phyloP scores from a whole-genome alignment of 2,797 vertebrate genomes.

The Argentina silus region DNA sequence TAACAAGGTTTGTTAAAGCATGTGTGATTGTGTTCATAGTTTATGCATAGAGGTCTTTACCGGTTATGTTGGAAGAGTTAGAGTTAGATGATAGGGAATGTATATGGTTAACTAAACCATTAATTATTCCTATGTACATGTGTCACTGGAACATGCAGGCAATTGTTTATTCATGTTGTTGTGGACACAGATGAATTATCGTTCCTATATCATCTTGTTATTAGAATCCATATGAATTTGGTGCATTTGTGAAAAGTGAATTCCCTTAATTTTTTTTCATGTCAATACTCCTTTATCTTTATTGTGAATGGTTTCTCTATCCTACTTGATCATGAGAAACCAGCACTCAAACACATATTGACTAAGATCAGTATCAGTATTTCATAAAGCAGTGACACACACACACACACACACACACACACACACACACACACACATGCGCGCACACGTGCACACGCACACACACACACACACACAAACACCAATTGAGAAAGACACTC shows the following conservation, averaged over 20 bases:
- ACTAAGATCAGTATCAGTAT: neutral
- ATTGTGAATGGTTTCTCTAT: neutral
- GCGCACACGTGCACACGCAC: conserved; percentile 17
- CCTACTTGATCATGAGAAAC: neutral
- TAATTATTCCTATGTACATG: conserved; percentile 18
- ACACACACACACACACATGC: conserved; percentile 27
- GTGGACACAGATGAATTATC: neutral
- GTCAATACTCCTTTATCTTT: neutral
- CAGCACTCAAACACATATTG: neutral
- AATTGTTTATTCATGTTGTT: conserved; percentile 9
- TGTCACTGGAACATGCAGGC: conserved; percentile 33
- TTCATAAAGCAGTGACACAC: conserved; percentile 37
- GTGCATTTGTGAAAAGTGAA: neutral
- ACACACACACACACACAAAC: conserved; percentile 31
- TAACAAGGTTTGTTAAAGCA: conserved; percentile 52
- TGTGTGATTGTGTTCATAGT: conserved; percentile 58
- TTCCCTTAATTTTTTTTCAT: neutral
- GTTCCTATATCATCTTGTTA: neutral
- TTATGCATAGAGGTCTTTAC: conserved; percentile 44
- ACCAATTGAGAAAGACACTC: neutral
- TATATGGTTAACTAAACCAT: neutral
- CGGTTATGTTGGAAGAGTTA: conserved; percentile 52
- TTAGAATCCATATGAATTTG: neutral
- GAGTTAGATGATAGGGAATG: conserved; percentile 10
- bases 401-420: conserved; percentile 29